Evolutionary conservation across 1,140 invertebrate species (phyloP), one percentile per base, ranked within the genome.

Genomic region (Eriocheir sinensis): DNA sequence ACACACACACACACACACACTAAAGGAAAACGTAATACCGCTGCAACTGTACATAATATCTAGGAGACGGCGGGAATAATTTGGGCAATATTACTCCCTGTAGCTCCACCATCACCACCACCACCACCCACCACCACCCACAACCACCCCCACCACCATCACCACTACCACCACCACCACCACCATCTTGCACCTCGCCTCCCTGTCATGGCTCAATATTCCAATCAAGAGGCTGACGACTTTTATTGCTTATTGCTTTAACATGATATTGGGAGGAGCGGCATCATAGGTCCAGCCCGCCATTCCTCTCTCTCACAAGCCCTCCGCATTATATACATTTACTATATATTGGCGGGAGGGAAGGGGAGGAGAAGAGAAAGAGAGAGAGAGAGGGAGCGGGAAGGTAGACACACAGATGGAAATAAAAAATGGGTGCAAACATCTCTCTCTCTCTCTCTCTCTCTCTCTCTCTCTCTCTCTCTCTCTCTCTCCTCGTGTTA

Each of bases 171-270:
- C 60, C 60, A 72, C n/a, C 12, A 48, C 6, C 60, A 72, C 60
- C 60, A 2, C 21, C 60, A n/a, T n/a, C 1, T n/a, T n/a, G n/a
- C n/a, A n/a, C n/a, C n/a, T n/a, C n/a, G n/a, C n/a, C n/a, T n/a
- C n/a, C n/a, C n/a, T n/a, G n/a, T n/a, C 60, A n/a, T 72, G 60
- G 6, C 60, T 72, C 60, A 72, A 72, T 72, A 72, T 72, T 72
- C 60, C 60, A 72, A 72, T 72, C 60, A 72, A n/a, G 60, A 72
- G 60, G 60, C n/a, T 21, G 60, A 72, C 3, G 8, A 0, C 17
- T 72, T 72, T 72, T 72, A 72, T 21, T 72, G 60, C 60, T 72
- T 72, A 72, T 72, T 72, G 60, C 60, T 72, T n/a, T 72, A 6
- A 72, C 60, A 72, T 72, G 60, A 72, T 72, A 72, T 72, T 72